phyloP scores from a whole-genome alignment of 2,113 vertebrate genomes.

The Cyanoramphus novaezelandiae region DNA sequence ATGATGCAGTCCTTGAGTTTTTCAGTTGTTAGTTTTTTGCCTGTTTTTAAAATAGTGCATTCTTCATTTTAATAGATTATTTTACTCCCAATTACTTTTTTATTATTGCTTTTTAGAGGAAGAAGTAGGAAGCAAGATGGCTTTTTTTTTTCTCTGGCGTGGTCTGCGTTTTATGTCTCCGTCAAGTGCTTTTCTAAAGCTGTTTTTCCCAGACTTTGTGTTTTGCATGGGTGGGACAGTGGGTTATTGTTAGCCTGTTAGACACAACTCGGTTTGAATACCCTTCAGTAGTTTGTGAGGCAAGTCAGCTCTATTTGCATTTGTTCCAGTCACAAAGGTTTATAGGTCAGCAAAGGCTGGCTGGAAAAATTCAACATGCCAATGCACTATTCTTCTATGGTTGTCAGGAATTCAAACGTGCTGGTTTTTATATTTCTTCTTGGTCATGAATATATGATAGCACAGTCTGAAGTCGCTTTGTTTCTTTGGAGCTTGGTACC shows the following conservation, averaged over 20 bases:
- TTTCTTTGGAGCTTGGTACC: slow-evolving; percentile 72
- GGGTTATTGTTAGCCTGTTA: slow-evolving; percentile 85
- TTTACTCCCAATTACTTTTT: neutral
- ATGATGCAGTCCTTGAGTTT: neutral
- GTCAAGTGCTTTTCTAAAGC: slow-evolving; percentile 72
- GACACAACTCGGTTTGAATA: slow-evolving; percentile 86
- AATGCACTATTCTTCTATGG: slow-evolving; percentile 72
- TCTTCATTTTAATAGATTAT: neutral
- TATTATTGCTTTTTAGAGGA: neutral
- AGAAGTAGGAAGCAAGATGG: slow-evolving; percentile 15
- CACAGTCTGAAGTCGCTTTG: slow-evolving; percentile 70
- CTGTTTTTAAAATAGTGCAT: neutral
- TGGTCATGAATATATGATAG: slow-evolving; percentile 76
- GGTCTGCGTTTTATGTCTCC: slow-evolving; percentile 56
- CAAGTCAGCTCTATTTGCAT: slow-evolving; percentile 95
- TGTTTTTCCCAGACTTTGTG: slow-evolving; percentile 76
- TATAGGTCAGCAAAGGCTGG: slow-evolving; percentile 91
- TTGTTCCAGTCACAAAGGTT: slow-evolving; percentile 96
- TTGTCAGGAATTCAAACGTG: slow-evolving; percentile 72
- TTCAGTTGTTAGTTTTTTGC: neutral
- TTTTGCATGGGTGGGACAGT: slow-evolving; percentile 79
- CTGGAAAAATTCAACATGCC: slow-evolving; percentile 79
- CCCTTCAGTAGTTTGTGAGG: slow-evolving; percentile 85
- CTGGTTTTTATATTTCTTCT: slow-evolving; percentile 72
- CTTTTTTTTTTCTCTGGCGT: neutral